phyloP scores from a whole-genome alignment of 2,888 invertebrate species.

The Melanostoma mellinum region DNA sequence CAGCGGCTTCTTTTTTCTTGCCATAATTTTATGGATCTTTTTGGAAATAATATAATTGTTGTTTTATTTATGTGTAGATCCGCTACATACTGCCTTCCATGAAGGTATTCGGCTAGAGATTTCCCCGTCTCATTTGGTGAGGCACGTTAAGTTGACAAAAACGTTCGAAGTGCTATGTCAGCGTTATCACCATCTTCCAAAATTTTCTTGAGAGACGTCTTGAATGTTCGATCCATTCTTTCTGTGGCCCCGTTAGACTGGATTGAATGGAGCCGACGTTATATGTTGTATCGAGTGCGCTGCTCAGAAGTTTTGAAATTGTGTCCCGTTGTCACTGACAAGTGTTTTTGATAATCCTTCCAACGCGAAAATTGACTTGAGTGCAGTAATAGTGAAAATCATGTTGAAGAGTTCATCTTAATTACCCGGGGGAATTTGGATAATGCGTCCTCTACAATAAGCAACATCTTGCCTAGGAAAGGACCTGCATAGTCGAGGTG shows the following conservation, averaged over 20 bases:
- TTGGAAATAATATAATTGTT: no score
- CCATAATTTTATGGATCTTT: no score
- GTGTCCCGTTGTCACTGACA: slow-evolving; percentile 6
- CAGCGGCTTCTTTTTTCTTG: no score
- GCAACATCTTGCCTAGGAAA: not conserved
- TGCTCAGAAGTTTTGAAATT: slow-evolving; percentile 5
- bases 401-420: slow-evolving; percentile 3
- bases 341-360: not conserved
- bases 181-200: not conserved
- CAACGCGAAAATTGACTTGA: not conserved
- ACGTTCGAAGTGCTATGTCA: not conserved
- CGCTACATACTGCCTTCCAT: slow-evolving; percentile 10
- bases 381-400: not conserved
- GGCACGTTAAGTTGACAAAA: not conserved
- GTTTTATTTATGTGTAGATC: no score
- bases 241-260: not conserved
- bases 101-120: not conserved
- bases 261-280: slow-evolving; percentile 19
- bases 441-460: not conserved
- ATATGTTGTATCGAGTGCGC: slow-evolving; percentile 13
- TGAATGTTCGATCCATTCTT: not conserved
- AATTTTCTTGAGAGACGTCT: not conserved
- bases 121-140: not conserved
- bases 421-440: slow-evolving; percentile 7
- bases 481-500: not conserved